Conservation (phyloP, 1,140 invertebrate genomes). For the Sarcophaga bullata region DNA sequence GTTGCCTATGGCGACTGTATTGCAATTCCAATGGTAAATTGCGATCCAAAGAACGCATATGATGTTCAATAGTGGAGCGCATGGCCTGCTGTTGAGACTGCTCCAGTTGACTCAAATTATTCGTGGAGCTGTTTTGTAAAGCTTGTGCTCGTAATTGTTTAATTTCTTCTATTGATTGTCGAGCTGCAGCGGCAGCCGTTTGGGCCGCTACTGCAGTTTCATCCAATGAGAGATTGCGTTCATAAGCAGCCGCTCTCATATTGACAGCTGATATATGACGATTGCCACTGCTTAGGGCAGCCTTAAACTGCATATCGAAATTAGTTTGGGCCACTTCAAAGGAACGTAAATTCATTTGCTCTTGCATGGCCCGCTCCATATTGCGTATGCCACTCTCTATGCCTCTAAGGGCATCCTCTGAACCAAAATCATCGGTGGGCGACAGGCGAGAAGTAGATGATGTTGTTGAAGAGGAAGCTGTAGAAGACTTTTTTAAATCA, state of each 20-base stretch:
- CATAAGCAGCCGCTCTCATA: conserved; percentile 52
- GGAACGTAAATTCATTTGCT: conserved; percentile 63
- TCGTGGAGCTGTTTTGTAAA: conserved; percentile 56
- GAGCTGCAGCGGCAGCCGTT: conserved; percentile 50
- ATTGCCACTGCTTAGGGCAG: conserved; percentile 51
- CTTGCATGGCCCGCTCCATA: conserved; percentile 65
- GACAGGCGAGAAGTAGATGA: conserved; percentile 47
- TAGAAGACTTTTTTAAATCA: conserved; percentile 54
- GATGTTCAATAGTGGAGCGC: conserved; percentile 63
- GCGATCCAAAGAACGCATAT: conserved; percentile 64
- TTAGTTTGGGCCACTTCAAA: conserved; percentile 61
- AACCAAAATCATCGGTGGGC: conserved; percentile 63
- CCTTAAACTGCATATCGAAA: conserved; percentile 62
- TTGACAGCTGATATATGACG: conserved; percentile 50
- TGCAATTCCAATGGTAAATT: conserved; percentile 63
- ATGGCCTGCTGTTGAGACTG: conserved; percentile 57
- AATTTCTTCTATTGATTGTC: conserved; percentile 61
- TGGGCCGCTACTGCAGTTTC: conserved; percentile 48
- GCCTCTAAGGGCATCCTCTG: conserved; percentile 62
- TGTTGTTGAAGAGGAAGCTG: conserved; percentile 38
- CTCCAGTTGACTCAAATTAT: conserved; percentile 44
- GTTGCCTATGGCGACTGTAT: conserved; percentile 63
- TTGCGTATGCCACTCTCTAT: conserved; percentile 64
- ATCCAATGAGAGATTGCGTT: conserved; percentile 58
- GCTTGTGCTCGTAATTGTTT: conserved; percentile 61